Evolutionary conservation across 2,113 vertebrate species (phyloP).

Genomic region (Chloroceryle aenea): DNA sequence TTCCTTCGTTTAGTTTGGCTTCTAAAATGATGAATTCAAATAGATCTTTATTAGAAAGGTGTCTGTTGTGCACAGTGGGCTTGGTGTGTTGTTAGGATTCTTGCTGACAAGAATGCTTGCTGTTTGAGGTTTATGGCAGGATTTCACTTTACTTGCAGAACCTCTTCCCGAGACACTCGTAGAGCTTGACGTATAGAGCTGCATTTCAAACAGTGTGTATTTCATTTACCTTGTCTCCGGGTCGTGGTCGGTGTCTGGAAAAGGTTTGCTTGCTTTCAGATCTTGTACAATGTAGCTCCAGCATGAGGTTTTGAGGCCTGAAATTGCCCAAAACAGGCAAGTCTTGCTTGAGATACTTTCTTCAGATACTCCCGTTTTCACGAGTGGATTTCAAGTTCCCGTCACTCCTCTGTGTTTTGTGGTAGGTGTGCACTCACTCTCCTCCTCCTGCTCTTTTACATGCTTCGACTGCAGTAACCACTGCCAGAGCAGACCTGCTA

Average conservation of each 20-base stretch:
- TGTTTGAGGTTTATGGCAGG: neutral
- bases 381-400: neutral
- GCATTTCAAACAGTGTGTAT: neutral
- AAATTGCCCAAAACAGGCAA: neutral
- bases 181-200: neutral
- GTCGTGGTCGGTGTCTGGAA: neutral
- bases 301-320: neutral
- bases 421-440: fast-evolving
- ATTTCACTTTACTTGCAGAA: neutral
- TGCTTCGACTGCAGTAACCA: neutral
- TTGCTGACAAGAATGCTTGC: neutral
- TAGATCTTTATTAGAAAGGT: neutral
- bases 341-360: neutral
- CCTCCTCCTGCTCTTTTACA: neutral
- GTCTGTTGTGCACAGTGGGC: fast-evolving
- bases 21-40: neutral
- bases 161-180: neutral
- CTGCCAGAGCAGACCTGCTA: neutral
- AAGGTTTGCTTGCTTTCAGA: neutral
- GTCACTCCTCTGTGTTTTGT: neutral
- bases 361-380: neutral
- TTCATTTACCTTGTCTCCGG: neutral
- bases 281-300: neutral
- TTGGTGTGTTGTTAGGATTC: neutral
- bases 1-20: neutral